Base-by-base conservation (phyloP, 2,113 vertebrate species). In the Opisthocomus hoazin region DNA sequence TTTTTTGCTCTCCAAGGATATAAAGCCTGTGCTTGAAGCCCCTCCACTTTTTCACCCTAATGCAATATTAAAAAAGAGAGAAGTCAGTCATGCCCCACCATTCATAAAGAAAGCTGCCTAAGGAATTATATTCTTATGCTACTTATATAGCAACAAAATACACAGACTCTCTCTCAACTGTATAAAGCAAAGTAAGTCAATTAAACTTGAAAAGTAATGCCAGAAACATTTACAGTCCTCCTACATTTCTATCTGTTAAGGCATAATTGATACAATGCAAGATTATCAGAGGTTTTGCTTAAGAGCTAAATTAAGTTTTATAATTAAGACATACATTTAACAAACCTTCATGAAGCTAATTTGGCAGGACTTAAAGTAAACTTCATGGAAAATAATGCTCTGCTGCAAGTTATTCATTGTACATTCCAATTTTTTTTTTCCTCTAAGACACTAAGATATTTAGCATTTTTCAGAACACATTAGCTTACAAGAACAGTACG, bases 1-100 rank as follows among this genome's bases (percentile, higher is more conserved):
- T 99, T 99, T 96, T 99, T 99, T 1, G 99, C 99, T 94, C 99
- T 98, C 99, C 99, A 99, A 3, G 99, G 99, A 94, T 99, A 99
- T 90, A 99, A 96, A 32, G 99, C 99, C 97, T 99, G 99, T 1
- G 99, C 99, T 96, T 99, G 99, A 9, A 99, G 98, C 30, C 99
- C 99, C 64, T 99, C 99, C 10, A 99, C 99, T 89, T 99, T 99
- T 95, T 99, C 99, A 4, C 99, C 99, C 99, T 99, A 13, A n/a
- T 36, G 63, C 34, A 83, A 76, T 39, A 76, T 8, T 3, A 10
- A 12, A 24, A 36, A 3, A 19, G 3, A n/a, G 3, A 85, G 4
- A 13, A 51, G 32, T 58, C 32, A 78, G 56, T 21, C 9, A 5
- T 2, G 30, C 8, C 85, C 2, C 45, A 43, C 4, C 34, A 74